Conservation (phyloP, 2,113 vertebrate genomes). For the Procavia capensis region DNA sequence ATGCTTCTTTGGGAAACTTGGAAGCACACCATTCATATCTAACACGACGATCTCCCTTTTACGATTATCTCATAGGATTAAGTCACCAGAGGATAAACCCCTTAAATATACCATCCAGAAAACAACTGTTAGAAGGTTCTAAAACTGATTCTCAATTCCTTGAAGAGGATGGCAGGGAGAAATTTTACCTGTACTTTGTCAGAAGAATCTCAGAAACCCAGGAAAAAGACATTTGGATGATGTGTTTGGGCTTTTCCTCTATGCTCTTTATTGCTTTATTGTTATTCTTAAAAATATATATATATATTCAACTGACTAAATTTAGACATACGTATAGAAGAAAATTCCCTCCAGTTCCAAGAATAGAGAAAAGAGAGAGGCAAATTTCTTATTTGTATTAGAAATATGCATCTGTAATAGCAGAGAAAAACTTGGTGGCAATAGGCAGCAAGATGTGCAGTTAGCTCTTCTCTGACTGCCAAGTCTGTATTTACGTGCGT, state of each 20-base stretch:
- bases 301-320: slow-evolving; percentile 30
- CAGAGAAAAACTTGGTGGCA: background rate
- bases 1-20: background rate
- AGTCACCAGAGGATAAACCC: slow-evolving; percentile 45
- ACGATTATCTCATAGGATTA: slow-evolving; percentile 64
- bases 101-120: slow-evolving; percentile 65
- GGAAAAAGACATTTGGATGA: slow-evolving; percentile 35
- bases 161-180: background rate
- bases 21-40: background rate
- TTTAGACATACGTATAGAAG: background rate
- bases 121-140: slow-evolving; percentile 58
- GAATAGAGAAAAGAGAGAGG: slow-evolving; percentile 25
- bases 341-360: slow-evolving; percentile 29
- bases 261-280: background rate
- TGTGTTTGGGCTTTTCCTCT: background rate
- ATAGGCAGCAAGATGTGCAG: background rate
- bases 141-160: slow-evolving; percentile 57
- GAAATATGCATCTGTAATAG: slow-evolving; percentile 47
- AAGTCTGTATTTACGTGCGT: background rate
- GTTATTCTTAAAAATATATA: slow-evolving; percentile 16
- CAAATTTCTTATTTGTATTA: slow-evolving; percentile 55
- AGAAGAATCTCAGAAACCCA: background rate
- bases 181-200: slow-evolving; percentile 46
- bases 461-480: background rate
- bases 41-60: slow-evolving; percentile 19